phyloP scores from a whole-genome alignment of 2,113 vertebrate genomes.

The Boulengeromyrus knoepffleri region DNA sequence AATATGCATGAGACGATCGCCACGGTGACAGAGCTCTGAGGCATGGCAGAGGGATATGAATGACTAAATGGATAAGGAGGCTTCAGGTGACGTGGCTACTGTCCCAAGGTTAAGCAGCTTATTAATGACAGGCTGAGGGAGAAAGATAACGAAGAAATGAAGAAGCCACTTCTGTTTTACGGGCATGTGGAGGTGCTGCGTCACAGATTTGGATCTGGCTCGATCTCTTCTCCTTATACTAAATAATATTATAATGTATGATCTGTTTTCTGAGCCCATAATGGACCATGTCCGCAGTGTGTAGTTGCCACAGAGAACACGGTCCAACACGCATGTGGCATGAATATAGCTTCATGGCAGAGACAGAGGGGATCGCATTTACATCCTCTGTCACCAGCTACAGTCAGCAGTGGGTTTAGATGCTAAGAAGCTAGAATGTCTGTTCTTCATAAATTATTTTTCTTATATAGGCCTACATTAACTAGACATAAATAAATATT shows the following conservation, averaged over 20 bases:
- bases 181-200: not conserved
- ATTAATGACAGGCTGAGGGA: not conserved
- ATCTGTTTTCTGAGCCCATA: not conserved
- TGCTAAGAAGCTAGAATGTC: not conserved
- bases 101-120: not conserved
- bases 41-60: not conserved
- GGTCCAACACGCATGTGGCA: not conserved
- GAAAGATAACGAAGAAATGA: not conserved
- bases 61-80: not conserved
- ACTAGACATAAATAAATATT: not conserved
- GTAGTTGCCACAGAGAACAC: not conserved
- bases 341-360: not conserved
- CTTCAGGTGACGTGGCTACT: not conserved
- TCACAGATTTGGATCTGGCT: not conserved
- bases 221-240: not conserved
- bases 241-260: not conserved
- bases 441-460: not conserved
- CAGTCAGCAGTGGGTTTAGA: not conserved
- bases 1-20: constrained; percentile 20
- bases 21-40: constrained; percentile 16
- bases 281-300: not conserved
- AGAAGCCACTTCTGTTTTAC: not conserved
- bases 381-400: not conserved
- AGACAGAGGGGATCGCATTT: not conserved
- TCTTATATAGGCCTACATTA: not conserved